Conservation (phyloP, 92 coral and sea anemone species). For the Epizoanthus stellaris region DNA sequence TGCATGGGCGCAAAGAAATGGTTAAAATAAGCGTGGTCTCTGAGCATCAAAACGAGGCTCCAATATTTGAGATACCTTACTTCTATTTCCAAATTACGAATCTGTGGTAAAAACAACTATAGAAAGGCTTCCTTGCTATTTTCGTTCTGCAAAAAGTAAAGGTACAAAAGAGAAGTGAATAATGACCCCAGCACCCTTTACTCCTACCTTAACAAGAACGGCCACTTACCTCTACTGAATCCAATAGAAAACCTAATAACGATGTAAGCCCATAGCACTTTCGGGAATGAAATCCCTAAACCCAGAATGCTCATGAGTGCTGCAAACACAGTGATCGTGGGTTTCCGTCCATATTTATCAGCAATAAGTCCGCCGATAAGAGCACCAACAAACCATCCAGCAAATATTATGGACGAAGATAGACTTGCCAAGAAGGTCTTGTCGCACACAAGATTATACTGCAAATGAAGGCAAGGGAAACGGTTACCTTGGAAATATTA, state of each 20-base stretch:
- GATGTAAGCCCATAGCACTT: constrained; percentile 62
- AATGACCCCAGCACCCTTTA: no score
- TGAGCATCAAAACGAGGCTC: no score
- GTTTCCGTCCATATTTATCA: constrained; percentile 75
- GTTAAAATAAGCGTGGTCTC: no score
- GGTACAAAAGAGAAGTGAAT: no score
- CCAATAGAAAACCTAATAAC: constrained; percentile 66
- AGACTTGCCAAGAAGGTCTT: constrained; percentile 64
- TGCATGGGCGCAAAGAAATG: no score
- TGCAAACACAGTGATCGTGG: constrained; percentile 59
- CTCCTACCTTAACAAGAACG: background rate
- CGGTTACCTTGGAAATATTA: no score
- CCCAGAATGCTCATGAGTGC: constrained; percentile 63
- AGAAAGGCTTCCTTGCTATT: no score
- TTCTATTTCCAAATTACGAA: no score
- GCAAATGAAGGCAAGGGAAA: background rate
- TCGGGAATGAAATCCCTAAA: constrained; percentile 62
- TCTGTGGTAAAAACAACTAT: no score
- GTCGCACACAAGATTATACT: constrained; percentile 77
- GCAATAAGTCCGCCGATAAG: constrained; percentile 70
- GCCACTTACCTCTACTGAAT: constrained; percentile 66
- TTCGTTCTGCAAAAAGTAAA: no score
- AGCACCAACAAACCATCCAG: constrained; percentile 70
- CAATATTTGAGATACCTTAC: no score
- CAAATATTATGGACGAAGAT: constrained; percentile 60